Evolutionary conservation across 2,888 invertebrate genomes (phyloP).

Genomic region (Ectemnius continuus): DNA sequence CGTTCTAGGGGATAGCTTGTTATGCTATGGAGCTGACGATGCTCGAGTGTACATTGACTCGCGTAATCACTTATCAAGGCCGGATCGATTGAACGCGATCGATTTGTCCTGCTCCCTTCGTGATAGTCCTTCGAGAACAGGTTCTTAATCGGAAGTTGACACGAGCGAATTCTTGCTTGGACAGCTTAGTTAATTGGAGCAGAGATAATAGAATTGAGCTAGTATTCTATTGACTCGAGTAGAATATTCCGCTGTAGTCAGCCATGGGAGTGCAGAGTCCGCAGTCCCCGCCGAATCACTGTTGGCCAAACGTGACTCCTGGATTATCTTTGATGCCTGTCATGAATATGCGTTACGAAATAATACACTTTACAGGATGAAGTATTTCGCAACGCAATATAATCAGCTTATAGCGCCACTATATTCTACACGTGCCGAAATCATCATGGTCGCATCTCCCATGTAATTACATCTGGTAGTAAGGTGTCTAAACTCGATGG

Average conservation of each 20-base stretch:
- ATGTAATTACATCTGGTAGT: no score
- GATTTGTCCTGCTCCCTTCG: constrained; percentile 33
- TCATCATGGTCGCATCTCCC: constrained; percentile 3
- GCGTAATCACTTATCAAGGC: not conserved
- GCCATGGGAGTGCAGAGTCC: no score
- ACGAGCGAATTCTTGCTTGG: constrained; percentile 45
- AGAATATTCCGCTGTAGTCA: not conserved
- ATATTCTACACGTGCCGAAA: not conserved
- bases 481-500: no score
- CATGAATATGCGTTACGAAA: constrained; percentile 50
- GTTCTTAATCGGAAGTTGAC: constrained; percentile 48
- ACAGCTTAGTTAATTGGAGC: constrained; percentile 36
- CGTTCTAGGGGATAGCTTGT: not conserved
- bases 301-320: constrained; percentile 38
- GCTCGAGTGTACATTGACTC: not conserved
- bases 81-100: constrained; percentile 25
- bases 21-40: not conserved
- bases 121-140: constrained; percentile 27
- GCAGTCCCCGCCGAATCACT: not conserved
- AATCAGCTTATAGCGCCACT: constrained; percentile 22
- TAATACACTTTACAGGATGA: constrained; percentile 57
- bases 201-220: not conserved
- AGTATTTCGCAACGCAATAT: constrained; percentile 47
- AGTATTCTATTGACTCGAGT: not conserved
- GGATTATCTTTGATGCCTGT: constrained; percentile 32